These are phyloP conservation scores for Condylura cristata DNA, from an alignment of 2,113 vertebrate genomes.

Conservation along the genomic window DNA sequence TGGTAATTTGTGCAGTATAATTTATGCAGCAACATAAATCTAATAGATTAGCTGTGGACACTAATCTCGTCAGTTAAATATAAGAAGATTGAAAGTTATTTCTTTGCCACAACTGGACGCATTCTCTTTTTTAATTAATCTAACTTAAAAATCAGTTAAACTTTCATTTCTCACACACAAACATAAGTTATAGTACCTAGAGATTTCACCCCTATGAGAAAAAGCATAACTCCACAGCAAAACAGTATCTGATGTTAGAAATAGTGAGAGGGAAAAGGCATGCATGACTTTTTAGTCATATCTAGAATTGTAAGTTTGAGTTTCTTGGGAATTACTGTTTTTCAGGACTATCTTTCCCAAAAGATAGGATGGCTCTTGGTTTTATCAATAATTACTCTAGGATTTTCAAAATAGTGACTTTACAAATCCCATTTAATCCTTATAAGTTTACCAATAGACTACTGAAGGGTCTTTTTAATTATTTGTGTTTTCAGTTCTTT, in stretches of 20 bases:
- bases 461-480: background rate
- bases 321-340: background rate
- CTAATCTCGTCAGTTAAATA: background rate
- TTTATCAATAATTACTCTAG: background rate
- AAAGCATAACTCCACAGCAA: background rate
- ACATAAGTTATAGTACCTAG: background rate
- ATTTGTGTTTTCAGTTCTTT: background rate
- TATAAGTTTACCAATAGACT: background rate
- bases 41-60: background rate
- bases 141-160: conserved; percentile 6
- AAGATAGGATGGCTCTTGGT: background rate
- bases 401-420: conserved; percentile 3
- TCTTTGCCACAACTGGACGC: background rate
- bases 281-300: background rate
- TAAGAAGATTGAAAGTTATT: background rate
- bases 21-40: background rate
- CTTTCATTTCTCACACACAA: background rate
- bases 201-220: background rate
- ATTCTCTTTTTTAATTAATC: background rate
- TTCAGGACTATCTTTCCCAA: background rate
- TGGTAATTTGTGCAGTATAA: background rate
- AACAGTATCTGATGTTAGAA: background rate
- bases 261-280: background rate
- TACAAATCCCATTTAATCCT: background rate
- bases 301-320: background rate